Percentiles rank a stretch among this genome's conserved stretches.
These are phyloP conservation scores for Drosophila diplacantha DNA, from an alignment of 2,888 invertebrate genomes.

Conservation along the genomic window DNA sequence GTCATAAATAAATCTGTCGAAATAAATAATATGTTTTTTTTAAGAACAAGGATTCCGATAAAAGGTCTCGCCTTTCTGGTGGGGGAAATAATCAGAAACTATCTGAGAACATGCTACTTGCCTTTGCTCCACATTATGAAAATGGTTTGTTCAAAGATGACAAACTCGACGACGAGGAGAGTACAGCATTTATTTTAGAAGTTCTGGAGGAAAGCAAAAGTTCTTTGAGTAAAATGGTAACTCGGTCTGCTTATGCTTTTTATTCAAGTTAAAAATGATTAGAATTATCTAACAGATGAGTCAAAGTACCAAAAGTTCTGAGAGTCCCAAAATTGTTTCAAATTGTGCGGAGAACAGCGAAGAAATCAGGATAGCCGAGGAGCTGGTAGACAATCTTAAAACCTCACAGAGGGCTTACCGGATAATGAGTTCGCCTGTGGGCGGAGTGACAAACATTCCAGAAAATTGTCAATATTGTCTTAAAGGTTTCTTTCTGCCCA, in stretches of 20 bases:
- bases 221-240: constrained; percentile 33
- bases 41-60: neutral
- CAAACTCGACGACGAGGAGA: constrained; percentile 34
- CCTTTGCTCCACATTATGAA: constrained; percentile 15
- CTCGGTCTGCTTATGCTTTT: neutral
- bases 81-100: constrained; percentile 4
- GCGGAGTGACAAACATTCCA: constrained; percentile 11
- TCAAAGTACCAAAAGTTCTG: neutral
- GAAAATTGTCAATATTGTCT: constrained; percentile 19
- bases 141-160: constrained; percentile 31
- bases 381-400: constrained; percentile 10
- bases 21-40: no score
- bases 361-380: neutral
- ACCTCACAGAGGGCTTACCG: constrained; percentile 22
- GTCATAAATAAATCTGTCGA: no score
- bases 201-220: constrained; percentile 34
- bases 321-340: neutral
- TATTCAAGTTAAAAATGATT: neutral
- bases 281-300: constrained; percentile 11
- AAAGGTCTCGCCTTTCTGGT: constrained; percentile 10
- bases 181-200: constrained; percentile 31
- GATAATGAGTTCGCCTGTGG: constrained; percentile 8
- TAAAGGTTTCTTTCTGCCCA: constrained; percentile 28
- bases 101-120: constrained; percentile 1
- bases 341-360: neutral